Conservation (phyloP, 2,888 invertebrate genomes). For the Catocala fraxini region DNA sequence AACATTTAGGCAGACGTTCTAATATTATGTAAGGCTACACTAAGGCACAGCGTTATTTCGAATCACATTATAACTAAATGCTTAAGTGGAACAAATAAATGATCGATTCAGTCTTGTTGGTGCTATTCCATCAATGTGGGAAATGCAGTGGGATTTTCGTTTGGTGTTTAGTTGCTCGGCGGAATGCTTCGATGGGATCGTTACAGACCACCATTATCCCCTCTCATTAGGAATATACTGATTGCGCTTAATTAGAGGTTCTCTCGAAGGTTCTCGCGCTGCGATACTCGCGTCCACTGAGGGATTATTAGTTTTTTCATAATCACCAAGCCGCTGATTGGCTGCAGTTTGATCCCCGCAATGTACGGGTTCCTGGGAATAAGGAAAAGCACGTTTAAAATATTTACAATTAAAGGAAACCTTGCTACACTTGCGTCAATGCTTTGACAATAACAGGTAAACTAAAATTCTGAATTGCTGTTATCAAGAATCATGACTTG, state of each 20-base stretch:
- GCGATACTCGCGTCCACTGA: conserved; percentile 73
- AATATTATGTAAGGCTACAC: conserved; percentile 66
- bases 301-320: conserved; percentile 85
- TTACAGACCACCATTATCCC: conserved; percentile 85
- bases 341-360: conserved; percentile 84
- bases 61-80: conserved; percentile 80
- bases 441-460: conserved; percentile 48
- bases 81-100: conserved; percentile 77
- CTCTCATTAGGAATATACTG: conserved; percentile 88
- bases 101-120: conserved; percentile 81
- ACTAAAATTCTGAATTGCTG: conserved; percentile 22
- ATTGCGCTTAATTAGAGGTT: conserved; percentile 87
- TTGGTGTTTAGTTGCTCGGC: conserved; percentile 71
- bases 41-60: conserved; percentile 83
- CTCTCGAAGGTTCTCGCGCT: conserved; percentile 79
- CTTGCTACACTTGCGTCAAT: conserved; percentile 34
- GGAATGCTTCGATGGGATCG: conserved; percentile 85
- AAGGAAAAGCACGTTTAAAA: conserved; percentile 65
- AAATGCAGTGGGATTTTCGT: conserved; percentile 78
- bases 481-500: conserved; percentile 29
- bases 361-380: conserved; percentile 80
- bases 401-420: conserved; percentile 34
- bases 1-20: conserved; percentile 71
- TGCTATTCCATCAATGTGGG: conserved; percentile 76
- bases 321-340: conserved; percentile 83